A percentile compares a stretch with the other conserved stretches of the same genome.
These are phyloP conservation scores for Craniophora ligustri DNA, from an alignment of 2,888 invertebrate genomes.

Conservation along the genomic window DNA sequence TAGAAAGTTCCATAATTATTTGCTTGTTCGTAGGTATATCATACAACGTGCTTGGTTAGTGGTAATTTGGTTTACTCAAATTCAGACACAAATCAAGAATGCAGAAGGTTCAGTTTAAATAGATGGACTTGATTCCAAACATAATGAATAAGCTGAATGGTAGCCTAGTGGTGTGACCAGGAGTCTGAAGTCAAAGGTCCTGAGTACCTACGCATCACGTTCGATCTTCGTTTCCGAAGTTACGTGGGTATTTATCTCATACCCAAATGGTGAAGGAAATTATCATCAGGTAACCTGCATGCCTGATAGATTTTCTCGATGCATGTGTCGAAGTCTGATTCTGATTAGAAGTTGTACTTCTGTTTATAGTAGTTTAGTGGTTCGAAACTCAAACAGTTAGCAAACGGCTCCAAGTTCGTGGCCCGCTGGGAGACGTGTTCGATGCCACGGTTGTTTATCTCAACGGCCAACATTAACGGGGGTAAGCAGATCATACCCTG, in stretches of 20 bases:
- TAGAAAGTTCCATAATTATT: neutral
- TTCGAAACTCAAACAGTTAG: slow-evolving; percentile 26
- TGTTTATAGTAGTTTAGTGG: neutral
- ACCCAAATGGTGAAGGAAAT: too few relatives aligned
- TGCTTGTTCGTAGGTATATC: slow-evolving; percentile 3
- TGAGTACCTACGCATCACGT: too few relatives aligned
- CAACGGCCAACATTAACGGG: slow-evolving; percentile 28
- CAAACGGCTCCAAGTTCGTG: slow-evolving; percentile 18
- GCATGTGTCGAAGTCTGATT: too few relatives aligned
- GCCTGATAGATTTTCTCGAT: too few relatives aligned
- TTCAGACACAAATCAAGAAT: neutral
- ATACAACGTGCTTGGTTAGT: slow-evolving; percentile 11
- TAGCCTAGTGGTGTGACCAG: too few relatives aligned
- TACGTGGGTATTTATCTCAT: too few relatives aligned
- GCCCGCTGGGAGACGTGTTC: slow-evolving; percentile 27
- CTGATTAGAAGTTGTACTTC: slow-evolving; percentile 11
- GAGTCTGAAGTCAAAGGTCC: too few relatives aligned
- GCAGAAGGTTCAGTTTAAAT: slow-evolving; percentile 7
- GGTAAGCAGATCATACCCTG: slow-evolving; percentile 9
- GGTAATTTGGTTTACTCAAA: slow-evolving; percentile 3
- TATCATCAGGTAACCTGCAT: too few relatives aligned
- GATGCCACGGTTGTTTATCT: slow-evolving; percentile 27
- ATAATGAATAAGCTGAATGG: neutral
- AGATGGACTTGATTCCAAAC: neutral
- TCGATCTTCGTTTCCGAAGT: too few relatives aligned